A percentile compares a stretch with the other conserved stretches of the same genome.
phyloP scores from a whole-genome alignment of 2,113 vertebrate genomes.

The Pitta sordida region DNA sequence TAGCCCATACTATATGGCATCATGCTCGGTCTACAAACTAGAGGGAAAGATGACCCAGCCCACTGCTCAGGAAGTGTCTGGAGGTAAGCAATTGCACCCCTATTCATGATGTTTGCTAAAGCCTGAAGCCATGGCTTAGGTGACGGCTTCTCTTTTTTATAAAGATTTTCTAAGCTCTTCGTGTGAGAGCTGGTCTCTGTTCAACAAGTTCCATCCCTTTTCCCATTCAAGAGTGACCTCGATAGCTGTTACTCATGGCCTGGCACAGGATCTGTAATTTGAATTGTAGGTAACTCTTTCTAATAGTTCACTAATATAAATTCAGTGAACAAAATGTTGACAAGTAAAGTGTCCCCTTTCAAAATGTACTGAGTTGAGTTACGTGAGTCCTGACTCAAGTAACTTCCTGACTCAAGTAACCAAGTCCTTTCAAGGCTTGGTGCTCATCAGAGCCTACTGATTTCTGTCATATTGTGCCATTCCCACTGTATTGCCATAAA shows the following conservation, averaged over 20 bases:
- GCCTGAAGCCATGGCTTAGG: neutral
- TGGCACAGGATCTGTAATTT: neutral
- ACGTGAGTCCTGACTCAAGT: neutral
- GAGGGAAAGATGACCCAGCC: neutral
- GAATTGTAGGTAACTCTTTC: neutral
- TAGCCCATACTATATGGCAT: neutral
- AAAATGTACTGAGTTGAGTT: neutral
- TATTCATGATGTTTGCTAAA: neutral
- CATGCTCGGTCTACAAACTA: neutral
- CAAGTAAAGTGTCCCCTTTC: neutral
- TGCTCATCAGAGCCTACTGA: neutral
- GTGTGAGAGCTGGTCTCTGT: neutral
- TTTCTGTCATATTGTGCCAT: neutral
- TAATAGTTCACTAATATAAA: neutral
- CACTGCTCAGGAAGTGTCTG: neutral
- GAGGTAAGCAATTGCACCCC: neutral
- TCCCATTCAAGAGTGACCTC: neutral
- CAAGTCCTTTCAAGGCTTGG: neutral
- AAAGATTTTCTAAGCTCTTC: neutral
- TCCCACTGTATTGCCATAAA: neutral
- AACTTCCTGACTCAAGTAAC: neutral
- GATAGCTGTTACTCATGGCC: neutral
- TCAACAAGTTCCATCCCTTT: neutral
- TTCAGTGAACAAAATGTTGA: neutral
- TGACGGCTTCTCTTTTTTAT: neutral